Conservation (phyloP, 2,113 vertebrate species). For the Indri indri region DNA sequence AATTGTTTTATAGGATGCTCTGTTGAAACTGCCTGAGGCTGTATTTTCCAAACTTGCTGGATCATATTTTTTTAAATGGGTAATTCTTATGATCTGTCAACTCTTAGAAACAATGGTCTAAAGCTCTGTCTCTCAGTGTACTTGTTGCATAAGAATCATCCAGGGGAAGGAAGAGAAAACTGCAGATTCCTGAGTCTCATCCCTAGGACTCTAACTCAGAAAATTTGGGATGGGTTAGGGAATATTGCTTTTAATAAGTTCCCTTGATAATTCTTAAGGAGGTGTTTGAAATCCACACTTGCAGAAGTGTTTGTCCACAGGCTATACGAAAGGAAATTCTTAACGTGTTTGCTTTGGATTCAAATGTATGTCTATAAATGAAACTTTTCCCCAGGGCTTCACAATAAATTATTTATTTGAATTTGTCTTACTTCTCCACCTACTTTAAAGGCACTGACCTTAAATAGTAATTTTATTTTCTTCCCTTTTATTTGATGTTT, state of each 20-base stretch:
- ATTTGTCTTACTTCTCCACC: neutral
- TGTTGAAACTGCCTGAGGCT: constrained; percentile 6
- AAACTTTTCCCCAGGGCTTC: neutral
- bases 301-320: neutral
- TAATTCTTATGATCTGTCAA: neutral
- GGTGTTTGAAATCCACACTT: neutral
- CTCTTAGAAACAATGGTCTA: neutral
- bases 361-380: neutral
- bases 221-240: neutral
- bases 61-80: neutral
- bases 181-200: neutral
- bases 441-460: neutral
- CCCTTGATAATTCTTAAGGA: neutral
- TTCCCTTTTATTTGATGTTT: constrained; percentile 27
- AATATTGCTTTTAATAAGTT: neutral
- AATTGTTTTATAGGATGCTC: constrained; percentile 25
- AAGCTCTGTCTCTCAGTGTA: neutral
- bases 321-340: neutral
- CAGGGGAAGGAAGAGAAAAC: neutral
- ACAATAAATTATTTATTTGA: neutral
- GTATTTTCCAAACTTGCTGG: neutral
- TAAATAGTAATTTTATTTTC: constrained; percentile 40
- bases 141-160: neutral
- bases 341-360: constrained; percentile 17
- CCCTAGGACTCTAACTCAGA: neutral